These are phyloP conservation scores for Poecilobothrus nobilitatus DNA, from an alignment of 2,888 invertebrate species.

Conservation along the genomic window DNA sequence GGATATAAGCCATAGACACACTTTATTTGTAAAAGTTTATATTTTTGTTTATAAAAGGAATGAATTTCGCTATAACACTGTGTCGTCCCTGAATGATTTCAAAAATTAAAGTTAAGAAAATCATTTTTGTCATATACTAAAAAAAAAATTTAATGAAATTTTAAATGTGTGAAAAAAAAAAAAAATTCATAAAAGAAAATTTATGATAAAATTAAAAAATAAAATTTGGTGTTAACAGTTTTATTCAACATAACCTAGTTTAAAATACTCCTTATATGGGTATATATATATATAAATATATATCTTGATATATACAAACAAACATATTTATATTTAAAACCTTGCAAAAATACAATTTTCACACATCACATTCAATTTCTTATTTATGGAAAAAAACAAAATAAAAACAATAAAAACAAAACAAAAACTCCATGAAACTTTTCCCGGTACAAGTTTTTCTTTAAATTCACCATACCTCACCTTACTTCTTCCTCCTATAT, in stretches of 20 bases:
- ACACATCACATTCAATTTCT: background rate
- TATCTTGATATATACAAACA: background rate
- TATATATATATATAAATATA: background rate
- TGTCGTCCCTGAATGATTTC: too few relatives aligned
- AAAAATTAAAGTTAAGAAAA: too few relatives aligned
- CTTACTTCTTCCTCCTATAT: background rate
- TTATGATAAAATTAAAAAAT: background rate
- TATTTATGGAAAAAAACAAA: background rate
- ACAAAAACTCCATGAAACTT: background rate
- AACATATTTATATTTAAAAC: background rate
- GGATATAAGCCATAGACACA: too few relatives aligned
- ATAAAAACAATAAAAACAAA: background rate
- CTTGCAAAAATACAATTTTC: background rate
- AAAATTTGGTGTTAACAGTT: background rate
- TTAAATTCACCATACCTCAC: too few relatives aligned
- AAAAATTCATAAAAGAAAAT: background rate
- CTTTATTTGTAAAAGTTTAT: too few relatives aligned
- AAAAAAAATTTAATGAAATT: too few relatives aligned
- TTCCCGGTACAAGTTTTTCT: background rate
- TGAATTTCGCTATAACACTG: too few relatives aligned
- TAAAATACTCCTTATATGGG: too few relatives aligned
- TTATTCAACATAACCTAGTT: background rate
- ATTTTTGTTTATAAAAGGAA: too few relatives aligned
- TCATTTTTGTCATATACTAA: too few relatives aligned
- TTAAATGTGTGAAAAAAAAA: too few relatives aligned